Base-by-base conservation (phyloP, 1,140 invertebrate genomes). In the Tribolium castaneum region DNA sequence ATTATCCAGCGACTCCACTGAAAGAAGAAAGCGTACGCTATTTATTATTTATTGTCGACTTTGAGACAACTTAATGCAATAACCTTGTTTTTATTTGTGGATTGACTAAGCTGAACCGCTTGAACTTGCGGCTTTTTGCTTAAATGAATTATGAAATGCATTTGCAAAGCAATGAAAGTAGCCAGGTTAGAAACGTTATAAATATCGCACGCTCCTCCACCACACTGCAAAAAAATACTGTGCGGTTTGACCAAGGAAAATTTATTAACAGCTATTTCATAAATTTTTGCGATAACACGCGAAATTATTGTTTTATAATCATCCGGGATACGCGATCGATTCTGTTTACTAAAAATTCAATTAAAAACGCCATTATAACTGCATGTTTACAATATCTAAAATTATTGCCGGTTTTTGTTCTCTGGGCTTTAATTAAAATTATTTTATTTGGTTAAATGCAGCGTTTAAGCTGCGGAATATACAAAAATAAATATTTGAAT, bases 1-100 rank as follows among this genome's bases (percentile, higher is more conserved):
- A 73, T 73, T 73, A 73, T 73, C 49, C 25, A 25, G 49, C 22
- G 30, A 54, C 19, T 73, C 52, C 49, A 73, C n/a, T 73, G 71
- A 73, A 73, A 51, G 49, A 54, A 54, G 52, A 52, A 73, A 54
- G 52, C 49, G 52, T 10, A 49, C 49, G 71, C 71, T 73, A 73
- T 73, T 73, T 73, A 73, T 73, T 73, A 73, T 73, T 73, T 73
- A 73, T 73, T 73, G 71, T 73, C 22, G 71, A 52, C 71, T 51
- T 25, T 54, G 71, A 73, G 71, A 73, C 71, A 73, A 73, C 71
- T 73, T 73, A 73, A 73, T 73, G 71, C 71, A 73, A 73, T 73
- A 73, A 54, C 49, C 52, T 13, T 73, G 71, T 73, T 73, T 73
- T 73, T 73, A 73, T 73, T 73, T 73, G 19, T 73, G 70, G 13